phyloP scores from a whole-genome alignment of 2,888 invertebrate species.

The Macrophya annulata region DNA sequence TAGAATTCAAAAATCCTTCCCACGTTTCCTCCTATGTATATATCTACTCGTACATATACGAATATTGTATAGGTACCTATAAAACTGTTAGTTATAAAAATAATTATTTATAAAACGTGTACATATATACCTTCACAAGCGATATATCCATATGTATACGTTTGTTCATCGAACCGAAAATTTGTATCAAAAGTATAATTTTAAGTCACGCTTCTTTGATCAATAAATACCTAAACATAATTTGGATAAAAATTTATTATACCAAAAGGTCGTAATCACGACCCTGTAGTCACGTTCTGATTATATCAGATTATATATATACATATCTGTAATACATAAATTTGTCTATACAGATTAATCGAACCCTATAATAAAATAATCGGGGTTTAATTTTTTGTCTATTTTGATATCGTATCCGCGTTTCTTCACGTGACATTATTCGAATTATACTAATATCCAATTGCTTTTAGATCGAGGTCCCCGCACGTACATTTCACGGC shows the following conservation, averaged over 20 bases:
- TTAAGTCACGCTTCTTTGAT: not conserved
- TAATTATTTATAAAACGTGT: not conserved
- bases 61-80: too few species aligned
- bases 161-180: conserved; percentile 4
- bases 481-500: conserved; percentile 4
- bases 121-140: not conserved
- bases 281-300: conserved; percentile 29
- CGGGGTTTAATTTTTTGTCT: not conserved
- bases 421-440: not conserved
- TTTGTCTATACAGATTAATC: not conserved
- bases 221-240: not conserved
- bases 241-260: not conserved
- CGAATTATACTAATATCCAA: too few species aligned
- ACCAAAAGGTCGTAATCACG: not conserved
- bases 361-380: not conserved
- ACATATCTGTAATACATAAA: too few species aligned
- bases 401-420: not conserved
- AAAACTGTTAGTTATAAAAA: too few species aligned
- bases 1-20: conserved; percentile 38
- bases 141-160: too few species aligned
- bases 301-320: not conserved
- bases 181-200: not conserved
- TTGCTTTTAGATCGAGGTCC: not conserved
- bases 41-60: not conserved
- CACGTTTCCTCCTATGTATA: not conserved